A percentile compares a stretch with the other conserved stretches of the same genome.
These are phyloP conservation scores for Dicaeum eximium DNA, from an alignment of 2,113 vertebrate species.

Conservation along the genomic window DNA sequence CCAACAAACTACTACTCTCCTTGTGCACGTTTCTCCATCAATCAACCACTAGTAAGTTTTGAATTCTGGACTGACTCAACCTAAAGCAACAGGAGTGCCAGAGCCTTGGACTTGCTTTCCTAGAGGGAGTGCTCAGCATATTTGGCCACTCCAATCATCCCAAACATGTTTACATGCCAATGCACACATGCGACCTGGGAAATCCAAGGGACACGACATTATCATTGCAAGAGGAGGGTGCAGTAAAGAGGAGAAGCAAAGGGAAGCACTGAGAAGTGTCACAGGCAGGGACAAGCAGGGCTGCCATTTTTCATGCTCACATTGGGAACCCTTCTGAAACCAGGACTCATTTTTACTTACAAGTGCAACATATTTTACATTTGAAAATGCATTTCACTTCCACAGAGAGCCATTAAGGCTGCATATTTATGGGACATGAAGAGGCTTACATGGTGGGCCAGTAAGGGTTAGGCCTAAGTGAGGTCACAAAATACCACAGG, in stretches of 20 bases:
- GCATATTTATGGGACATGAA: neutral
- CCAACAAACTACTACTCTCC: neutral
- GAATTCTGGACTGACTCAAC: neutral
- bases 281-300: accelerated
- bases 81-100: neutral
- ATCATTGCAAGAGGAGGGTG: neutral
- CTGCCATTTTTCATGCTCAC: neutral
- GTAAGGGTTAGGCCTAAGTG: neutral
- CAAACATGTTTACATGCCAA: neutral
- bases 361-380: neutral
- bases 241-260: neutral
- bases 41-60: neutral
- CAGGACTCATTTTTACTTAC: neutral
- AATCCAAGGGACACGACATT: accelerated
- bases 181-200: neutral
- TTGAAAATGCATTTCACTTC: neutral
- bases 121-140: neutral
- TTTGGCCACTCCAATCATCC: neutral
- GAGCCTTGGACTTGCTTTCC: neutral
- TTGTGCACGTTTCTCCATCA: neutral
- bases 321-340: neutral
- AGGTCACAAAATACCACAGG: neutral
- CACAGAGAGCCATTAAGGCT: neutral
- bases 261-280: neutral
- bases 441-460: neutral